Conservation (phyloP, 2,797 vertebrate genomes). For the Ceyx erithaca region DNA sequence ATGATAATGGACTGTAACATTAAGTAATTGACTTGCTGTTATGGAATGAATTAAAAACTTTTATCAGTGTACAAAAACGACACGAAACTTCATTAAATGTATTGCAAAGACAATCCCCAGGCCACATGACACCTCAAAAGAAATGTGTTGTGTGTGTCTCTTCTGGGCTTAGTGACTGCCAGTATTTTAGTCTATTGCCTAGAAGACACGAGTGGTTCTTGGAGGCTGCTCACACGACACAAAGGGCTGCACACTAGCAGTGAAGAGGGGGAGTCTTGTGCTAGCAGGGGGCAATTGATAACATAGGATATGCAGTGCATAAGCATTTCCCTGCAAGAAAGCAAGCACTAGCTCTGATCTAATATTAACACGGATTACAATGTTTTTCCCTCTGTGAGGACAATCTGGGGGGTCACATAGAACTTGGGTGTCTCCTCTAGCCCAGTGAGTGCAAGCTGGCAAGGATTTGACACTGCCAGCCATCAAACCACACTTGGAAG, state of each 20-base stretch:
- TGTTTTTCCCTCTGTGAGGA: not conserved
- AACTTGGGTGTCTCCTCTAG: not conserved
- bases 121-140: not conserved
- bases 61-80: constrained; percentile 12
- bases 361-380: not conserved
- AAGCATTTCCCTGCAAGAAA: not conserved
- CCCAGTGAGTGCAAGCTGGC: not conserved
- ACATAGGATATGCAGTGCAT: not conserved
- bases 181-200: not conserved
- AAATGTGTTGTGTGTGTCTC: not conserved
- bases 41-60: constrained; percentile 41
- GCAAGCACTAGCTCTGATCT: not conserved
- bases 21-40: constrained; percentile 23
- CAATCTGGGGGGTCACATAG: not conserved
- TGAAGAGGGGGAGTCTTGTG: not conserved
- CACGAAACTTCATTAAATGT: not conserved
- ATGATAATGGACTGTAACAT: constrained; percentile 36
- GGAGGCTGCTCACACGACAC: not conserved
- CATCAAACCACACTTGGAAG: not conserved
- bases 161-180: not conserved
- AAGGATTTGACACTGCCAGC: not conserved
- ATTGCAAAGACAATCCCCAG: not conserved
- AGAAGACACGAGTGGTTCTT: not conserved
- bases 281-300: not conserved
- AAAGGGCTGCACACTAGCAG: not conserved